phyloP scores from a whole-genome alignment of 2,888 invertebrate species.

The Thereva nobilitata region DNA sequence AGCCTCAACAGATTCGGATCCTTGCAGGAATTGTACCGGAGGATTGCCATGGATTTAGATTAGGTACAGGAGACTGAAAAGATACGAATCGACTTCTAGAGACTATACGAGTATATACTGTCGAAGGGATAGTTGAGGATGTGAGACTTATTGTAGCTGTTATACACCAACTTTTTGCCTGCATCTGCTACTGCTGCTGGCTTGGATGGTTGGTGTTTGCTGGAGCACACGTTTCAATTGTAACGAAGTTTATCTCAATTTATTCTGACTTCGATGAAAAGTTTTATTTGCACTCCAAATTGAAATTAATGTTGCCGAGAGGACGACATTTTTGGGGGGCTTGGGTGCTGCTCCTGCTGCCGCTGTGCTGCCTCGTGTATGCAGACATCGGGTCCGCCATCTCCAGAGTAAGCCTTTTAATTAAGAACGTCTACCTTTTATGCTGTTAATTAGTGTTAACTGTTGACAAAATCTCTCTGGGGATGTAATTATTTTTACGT shows the following conservation, averaged over 20 bases:
- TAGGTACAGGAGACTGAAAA: neutral
- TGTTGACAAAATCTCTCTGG: too few species aligned
- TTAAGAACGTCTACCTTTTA: too few species aligned
- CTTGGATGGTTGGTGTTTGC: neutral
- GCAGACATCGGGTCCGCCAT: too few species aligned
- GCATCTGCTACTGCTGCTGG: neutral
- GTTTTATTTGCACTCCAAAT: conserved; percentile 39
- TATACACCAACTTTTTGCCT: conserved; percentile 12
- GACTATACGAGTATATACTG: too few species aligned
- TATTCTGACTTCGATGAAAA: conserved; percentile 28
- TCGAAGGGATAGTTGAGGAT: too few species aligned
- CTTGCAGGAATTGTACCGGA: neutral
- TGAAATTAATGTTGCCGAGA: conserved; percentile 31
- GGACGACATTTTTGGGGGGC: too few species aligned
- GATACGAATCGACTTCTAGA: too few species aligned
- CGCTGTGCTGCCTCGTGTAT: too few species aligned
- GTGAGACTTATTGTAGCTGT: neutral
- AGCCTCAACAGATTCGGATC: neutral
- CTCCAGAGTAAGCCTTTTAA: too few species aligned
- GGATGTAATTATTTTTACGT: too few species aligned
- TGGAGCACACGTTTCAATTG: neutral
- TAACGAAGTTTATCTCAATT: conserved; percentile 31
- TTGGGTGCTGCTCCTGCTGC: too few species aligned
- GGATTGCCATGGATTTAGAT: neutral
- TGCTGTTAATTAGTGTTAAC: too few species aligned